phyloP scores from a whole-genome alignment of 2,113 vertebrate species.

The Abramis brama region DNA sequence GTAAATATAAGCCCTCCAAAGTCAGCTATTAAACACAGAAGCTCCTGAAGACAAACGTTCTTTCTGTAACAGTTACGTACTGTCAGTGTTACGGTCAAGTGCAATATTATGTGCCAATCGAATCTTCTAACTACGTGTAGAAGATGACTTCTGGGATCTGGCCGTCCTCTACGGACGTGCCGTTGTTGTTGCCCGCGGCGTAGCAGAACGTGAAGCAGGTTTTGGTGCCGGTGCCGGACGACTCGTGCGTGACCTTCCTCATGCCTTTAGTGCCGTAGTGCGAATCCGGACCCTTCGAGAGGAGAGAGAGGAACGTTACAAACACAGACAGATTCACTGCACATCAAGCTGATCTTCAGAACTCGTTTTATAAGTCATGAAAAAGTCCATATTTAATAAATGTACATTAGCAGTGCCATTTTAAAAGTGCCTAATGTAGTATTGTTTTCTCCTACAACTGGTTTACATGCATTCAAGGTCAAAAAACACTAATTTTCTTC shows the following conservation, averaged over 20 bases:
- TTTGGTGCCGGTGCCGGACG: constrained; percentile 90
- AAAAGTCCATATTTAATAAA: not conserved
- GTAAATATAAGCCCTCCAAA: constrained; percentile 22
- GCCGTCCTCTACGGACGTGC: constrained; percentile 96
- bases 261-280: constrained; percentile 98
- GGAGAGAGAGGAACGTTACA: not conserved
- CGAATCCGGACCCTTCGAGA: constrained; percentile 88
- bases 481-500: too few relatives aligned
- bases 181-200: constrained; percentile 96
- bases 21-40: constrained; percentile 14
- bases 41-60: not conserved
- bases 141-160: constrained; percentile 98
- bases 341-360: not conserved
- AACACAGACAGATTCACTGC: not conserved
- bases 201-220: constrained; percentile 98
- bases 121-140: constrained; percentile 84
- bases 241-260: constrained; percentile 95
- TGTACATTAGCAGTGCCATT: not conserved
- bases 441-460: too few relatives aligned
- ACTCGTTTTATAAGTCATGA: not conserved
- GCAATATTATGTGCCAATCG: not conserved
- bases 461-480: too few relatives aligned
- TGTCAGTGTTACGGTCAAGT: constrained; percentile 20
- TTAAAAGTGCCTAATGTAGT: too few relatives aligned
- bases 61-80: not conserved